Evolutionary conservation across 2,797 vertebrate genomes (phyloP).

Genomic region (Lithobates sylvaticus): DNA sequence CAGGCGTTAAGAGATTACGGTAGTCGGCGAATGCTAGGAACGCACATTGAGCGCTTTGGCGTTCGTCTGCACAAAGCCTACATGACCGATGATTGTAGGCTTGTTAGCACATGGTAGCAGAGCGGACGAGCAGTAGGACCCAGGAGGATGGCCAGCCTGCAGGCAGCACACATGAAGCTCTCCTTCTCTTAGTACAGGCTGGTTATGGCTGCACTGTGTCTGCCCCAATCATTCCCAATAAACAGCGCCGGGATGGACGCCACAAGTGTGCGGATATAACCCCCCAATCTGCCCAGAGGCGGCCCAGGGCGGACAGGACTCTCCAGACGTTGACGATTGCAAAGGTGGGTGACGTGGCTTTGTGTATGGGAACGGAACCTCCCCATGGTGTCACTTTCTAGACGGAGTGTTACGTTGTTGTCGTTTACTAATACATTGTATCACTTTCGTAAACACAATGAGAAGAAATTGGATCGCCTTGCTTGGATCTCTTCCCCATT

Average conservation of each 20-base stretch:
- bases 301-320: slow-evolving; percentile 74
- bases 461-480: no score
- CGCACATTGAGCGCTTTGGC: no score
- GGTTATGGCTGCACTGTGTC: slow-evolving; percentile 79
- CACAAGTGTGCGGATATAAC: slow-evolving; percentile 74
- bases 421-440: background rate
- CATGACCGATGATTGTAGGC: no score
- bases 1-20: no score
- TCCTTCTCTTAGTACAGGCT: slow-evolving; percentile 77
- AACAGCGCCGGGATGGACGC: slow-evolving; percentile 71
- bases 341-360: slow-evolving; percentile 80
- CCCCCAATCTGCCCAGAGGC: slow-evolving; percentile 64
- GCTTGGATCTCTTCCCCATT: no score
- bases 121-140: slow-evolving; percentile 81
- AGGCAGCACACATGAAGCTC: slow-evolving; percentile 69
- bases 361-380: background rate
- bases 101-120: background rate
- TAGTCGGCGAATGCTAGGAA: no score
- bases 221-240: slow-evolving; percentile 70
- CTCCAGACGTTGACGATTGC: slow-evolving; percentile 76
- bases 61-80: no score
- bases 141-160: slow-evolving; percentile 73
- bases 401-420: background rate
- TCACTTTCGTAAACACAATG: background rate
- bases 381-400: background rate